Percentiles rank a stretch among this genome's conserved stretches.
These are phyloP conservation scores for Uria lomvia DNA, from an alignment of 2,113 vertebrate species.

Conservation along the genomic window DNA sequence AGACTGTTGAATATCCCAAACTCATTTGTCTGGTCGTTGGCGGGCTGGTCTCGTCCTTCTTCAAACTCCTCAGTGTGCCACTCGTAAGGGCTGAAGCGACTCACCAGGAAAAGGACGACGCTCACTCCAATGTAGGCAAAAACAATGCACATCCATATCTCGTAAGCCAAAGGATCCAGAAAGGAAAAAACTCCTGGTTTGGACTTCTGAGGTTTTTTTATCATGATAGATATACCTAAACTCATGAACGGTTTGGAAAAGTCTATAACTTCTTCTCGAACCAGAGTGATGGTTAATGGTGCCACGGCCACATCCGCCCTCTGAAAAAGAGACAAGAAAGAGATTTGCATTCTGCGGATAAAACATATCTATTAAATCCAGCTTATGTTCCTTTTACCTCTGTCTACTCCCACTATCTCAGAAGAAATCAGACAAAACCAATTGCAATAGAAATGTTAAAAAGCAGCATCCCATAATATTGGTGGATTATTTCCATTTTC, in stretches of 20 bases:
- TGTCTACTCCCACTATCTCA: neutral
- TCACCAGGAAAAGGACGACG: conserved; percentile 97
- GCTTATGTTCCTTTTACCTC: neutral
- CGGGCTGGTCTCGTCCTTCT: conserved; percentile 85
- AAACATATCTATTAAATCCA: neutral
- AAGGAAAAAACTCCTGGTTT: conserved; percentile 98
- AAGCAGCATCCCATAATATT: neutral
- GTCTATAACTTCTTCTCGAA: conserved; percentile 97
- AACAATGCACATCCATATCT: conserved; percentile 99
- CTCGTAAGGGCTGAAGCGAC: conserved; percentile 97
- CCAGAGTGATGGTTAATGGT: conserved; percentile 95
- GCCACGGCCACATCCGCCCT: conserved; percentile 96
- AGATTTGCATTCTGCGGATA: neutral
- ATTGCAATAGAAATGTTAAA: neutral
- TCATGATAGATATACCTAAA: conserved; percentile 98
- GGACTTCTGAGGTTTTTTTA: conserved; percentile 98
- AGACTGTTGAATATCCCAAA: conserved; percentile 99
- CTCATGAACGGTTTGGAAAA: conserved; percentile 99
- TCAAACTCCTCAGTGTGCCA: conserved; percentile 96
- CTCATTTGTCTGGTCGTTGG: conserved; percentile 88
- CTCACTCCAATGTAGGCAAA: conserved; percentile 99
- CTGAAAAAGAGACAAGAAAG: conserved; percentile 69
- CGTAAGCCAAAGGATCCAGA: conserved; percentile 95
- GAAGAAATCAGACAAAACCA: neutral
- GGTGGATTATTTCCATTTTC: conserved; percentile 7